Base-by-base conservation (phyloP, 2,113 vertebrate species). In the Chloropsis hardwickii region DNA sequence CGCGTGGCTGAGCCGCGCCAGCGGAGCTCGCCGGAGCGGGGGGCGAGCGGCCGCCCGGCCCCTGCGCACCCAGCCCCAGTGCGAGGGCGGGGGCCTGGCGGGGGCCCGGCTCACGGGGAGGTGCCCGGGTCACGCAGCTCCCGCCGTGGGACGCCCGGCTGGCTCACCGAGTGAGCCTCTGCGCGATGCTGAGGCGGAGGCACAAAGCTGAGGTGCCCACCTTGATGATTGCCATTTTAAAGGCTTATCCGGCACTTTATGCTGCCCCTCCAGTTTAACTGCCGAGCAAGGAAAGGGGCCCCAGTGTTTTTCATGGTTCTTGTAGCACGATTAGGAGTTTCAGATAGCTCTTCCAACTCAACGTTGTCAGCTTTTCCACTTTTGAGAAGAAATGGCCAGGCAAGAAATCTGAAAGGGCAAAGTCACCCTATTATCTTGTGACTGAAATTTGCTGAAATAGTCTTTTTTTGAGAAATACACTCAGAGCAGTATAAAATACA, bases 221-320 rank as follows among this genome's bases (percentile, higher is more conserved):
- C 0, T 0, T 14, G 53, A 3, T 22, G 3, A 5, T 18, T 33
- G 8, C 5, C 5, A 0, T 11, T 47, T 27, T 12, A 23, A 53
- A 83, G 37, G 13, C 15, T 83, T 53, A 2, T 53, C 40, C 27
- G 14, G 9, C 12, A 8, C 37, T 31, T 29, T 35, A 3, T 0
- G 0, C 25, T 19, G 10, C 10, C 28, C 61, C 4, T 54, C 16
- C 40, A 4, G 51, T 25, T n/a, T 37, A n/a, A 31, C 12, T 5
- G 9, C 31, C 40, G 23, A 58, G 44, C 31, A 48, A 54, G 56
- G 64, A 47, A 39, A 42, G 51, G 8, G 4, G 11, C 12, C 6
- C 10, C 16, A 1, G 10, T 5, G 5, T 12, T 71, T 73, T 64
- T 47, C 37, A 9, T 14, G 12, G 65, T 28, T 56, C 40, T 50